Percentiles rank a stretch among this genome's conserved stretches.
phyloP scores from a whole-genome alignment of 1,140 invertebrate species.

The Melanaphis sacchari region DNA sequence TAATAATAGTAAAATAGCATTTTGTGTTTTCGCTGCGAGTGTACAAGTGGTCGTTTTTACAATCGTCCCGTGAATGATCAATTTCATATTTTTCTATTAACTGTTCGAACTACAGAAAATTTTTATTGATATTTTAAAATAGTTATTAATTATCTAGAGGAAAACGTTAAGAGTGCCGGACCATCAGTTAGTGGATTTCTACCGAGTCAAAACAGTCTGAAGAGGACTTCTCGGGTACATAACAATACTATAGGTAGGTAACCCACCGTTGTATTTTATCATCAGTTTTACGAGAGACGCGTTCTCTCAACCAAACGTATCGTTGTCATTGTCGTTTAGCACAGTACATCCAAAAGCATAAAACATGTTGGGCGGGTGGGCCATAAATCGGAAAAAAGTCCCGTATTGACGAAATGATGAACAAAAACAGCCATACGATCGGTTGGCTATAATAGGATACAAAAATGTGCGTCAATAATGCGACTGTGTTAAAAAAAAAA shows the following conservation, averaged over 20 bases:
- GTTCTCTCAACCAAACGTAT: not conserved
- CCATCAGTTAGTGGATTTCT: not conserved
- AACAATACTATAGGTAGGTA: not conserved
- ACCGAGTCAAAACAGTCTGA: not conserved
- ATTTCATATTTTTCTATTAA: not conserved
- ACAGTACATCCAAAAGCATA: not conserved
- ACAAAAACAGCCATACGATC: not conserved
- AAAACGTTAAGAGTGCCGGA: not conserved
- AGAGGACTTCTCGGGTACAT: not conserved
- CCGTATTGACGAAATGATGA: not conserved
- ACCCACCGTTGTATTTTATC: not conserved
- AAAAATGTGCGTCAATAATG: slow-evolving; percentile 4
- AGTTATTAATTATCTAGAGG: not conserved
- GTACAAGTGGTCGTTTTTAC: not conserved
- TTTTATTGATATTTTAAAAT: not conserved
- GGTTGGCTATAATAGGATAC: not conserved
- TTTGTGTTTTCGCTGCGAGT: not conserved
- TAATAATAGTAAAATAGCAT: not conserved
- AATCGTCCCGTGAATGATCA: not conserved
- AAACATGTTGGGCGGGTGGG: not conserved
- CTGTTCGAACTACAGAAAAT: not conserved
- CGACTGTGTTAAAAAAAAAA: not conserved
- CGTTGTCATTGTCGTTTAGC: not conserved
- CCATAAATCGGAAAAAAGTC: not conserved
- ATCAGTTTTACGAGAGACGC: not conserved